Conservation (phyloP, 2,113 vertebrate genomes). For the Heterotis niloticus region DNA sequence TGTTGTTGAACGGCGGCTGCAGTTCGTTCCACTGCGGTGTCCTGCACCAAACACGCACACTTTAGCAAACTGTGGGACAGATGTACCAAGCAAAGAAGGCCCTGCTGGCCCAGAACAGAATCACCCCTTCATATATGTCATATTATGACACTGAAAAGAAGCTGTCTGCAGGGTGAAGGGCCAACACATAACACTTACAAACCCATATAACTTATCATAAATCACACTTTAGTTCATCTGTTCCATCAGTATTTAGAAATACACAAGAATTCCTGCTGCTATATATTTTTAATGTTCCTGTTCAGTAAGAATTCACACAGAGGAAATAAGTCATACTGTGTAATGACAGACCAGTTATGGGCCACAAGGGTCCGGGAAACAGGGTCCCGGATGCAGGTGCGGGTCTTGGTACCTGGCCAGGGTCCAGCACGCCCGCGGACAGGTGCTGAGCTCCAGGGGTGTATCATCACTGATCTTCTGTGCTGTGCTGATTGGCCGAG, state of each 20-base stretch:
- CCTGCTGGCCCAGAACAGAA: conserved; percentile 38
- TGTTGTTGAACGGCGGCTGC: conserved; percentile 92
- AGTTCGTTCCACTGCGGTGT: conserved; percentile 97
- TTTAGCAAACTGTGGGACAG: conserved; percentile 32
- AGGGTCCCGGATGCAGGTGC: background rate
- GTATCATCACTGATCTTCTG: conserved; percentile 94
- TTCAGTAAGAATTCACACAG: background rate
- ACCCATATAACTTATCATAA: background rate
- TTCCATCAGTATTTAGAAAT: no score
- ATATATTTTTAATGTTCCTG: background rate
- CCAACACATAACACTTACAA: background rate
- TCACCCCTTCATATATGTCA: conserved; percentile 12
- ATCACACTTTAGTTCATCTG: no score
- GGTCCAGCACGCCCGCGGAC: conserved; percentile 88
- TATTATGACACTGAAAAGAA: background rate
- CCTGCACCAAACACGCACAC: conserved; percentile 62
- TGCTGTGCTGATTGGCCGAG: conserved; percentile 83
- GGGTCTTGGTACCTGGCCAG: conserved; percentile 74
- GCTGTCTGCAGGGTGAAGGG: no score
- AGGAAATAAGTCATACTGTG: background rate
- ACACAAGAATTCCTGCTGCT: background rate
- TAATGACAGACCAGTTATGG: background rate
- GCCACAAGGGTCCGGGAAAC: background rate
- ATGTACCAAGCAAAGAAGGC: conserved; percentile 31
- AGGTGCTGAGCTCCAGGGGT: conserved; percentile 85